phyloP scores from a whole-genome alignment of 2,888 invertebrate species.

The Trachelus troglodyta region DNA sequence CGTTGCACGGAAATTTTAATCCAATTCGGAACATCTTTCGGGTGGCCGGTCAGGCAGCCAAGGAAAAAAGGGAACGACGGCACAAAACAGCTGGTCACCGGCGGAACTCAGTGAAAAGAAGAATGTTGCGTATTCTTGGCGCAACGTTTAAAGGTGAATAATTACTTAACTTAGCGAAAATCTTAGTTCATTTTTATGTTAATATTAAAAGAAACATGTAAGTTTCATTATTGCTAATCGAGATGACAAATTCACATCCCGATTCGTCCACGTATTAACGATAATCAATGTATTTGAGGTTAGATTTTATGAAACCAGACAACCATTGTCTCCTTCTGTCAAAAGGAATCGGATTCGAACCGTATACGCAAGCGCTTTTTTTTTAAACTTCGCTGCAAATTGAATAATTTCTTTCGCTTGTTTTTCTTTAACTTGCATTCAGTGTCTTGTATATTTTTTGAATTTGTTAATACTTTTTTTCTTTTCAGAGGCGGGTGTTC shows the following conservation, averaged over 20 bases:
- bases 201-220: not conserved
- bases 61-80: slow-evolving; percentile 55
- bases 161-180: not conserved
- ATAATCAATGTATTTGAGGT: not conserved
- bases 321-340: not conserved
- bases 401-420: too few relatives aligned
- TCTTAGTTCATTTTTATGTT: not conserved
- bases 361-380: not conserved
- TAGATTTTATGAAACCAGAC: not conserved
- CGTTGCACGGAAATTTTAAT: slow-evolving; percentile 65
- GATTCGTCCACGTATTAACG: not conserved
- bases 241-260: not conserved
- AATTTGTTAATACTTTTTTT: not conserved
- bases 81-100: slow-evolving; percentile 53
- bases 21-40: slow-evolving; percentile 65
- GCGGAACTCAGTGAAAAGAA: slow-evolving; percentile 37
- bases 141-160: slow-evolving; percentile 44
- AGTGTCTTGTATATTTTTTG: not conserved
- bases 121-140: slow-evolving; percentile 52
- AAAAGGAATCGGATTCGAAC: not conserved
- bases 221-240: not conserved
- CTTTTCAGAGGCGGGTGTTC: not conserved
- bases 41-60: slow-evolving; percentile 57
- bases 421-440: not conserved
- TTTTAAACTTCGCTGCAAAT: too few relatives aligned